A percentile compares a stretch with the other conserved stretches of the same genome.
Conservation (phyloP, 2,797 vertebrate genomes). For the Premnoplex brunnescens region DNA sequence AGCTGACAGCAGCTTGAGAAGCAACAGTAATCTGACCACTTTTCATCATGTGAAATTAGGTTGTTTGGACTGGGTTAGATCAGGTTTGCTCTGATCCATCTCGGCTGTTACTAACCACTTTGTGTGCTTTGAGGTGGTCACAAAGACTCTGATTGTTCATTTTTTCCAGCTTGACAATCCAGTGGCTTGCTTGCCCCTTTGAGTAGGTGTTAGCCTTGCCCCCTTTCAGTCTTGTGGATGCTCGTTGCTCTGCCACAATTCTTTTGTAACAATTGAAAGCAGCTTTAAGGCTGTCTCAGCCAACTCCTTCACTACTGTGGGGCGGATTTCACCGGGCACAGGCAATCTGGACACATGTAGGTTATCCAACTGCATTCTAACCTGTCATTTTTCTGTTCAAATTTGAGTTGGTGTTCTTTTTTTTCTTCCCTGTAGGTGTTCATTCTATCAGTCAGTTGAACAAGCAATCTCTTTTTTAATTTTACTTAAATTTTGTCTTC, state of each 20-base stretch:
- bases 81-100: neutral
- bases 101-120: neutral
- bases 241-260: neutral
- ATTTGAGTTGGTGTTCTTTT: neutral
- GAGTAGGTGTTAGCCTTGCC: neutral
- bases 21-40: neutral
- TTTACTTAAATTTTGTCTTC: neutral
- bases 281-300: neutral
- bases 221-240: neutral
- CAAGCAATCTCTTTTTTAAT: neutral
- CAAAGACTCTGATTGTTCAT: conserved; percentile 36
- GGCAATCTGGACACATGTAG: neutral
- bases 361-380: neutral
- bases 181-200: neutral
- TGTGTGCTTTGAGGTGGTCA: neutral
- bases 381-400: neutral
- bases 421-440: accelerated
- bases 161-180: conserved; percentile 21
- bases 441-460: neutral
- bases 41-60: conserved; percentile 29
- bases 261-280: neutral
- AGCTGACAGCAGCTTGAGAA: neutral
- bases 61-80: conserved; percentile 42
- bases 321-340: neutral
- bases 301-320: neutral